A percentile compares a stretch with the other conserved stretches of the same genome.
Conservation (phyloP, 2,888 invertebrate species). For the Hypolimnas misippus region DNA sequence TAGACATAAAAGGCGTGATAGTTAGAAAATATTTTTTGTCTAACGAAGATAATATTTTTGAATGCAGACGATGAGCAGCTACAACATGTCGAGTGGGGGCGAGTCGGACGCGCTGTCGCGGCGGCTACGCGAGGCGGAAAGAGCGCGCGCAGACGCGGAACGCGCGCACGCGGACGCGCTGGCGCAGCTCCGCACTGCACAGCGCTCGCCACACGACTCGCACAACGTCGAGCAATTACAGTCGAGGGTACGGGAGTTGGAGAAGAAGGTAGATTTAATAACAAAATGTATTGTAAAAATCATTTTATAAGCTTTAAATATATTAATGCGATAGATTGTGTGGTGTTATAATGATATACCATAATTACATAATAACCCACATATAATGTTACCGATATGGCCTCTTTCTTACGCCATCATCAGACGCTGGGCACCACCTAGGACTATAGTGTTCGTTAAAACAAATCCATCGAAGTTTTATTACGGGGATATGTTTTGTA, state of each 20-base stretch:
- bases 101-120: slow-evolving; percentile 85
- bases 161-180: slow-evolving; percentile 91
- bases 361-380: too few species aligned
- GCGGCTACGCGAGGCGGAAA: slow-evolving; percentile 91
- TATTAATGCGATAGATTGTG: too few species aligned
- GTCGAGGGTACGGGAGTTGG: slow-evolving; percentile 93
- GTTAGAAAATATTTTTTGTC: too few species aligned
- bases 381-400: too few species aligned
- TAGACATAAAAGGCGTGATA: too few species aligned
- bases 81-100: slow-evolving; percentile 64
- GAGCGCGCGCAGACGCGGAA: slow-evolving; percentile 90
- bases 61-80: slow-evolving; percentile 72
- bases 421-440: too few species aligned
- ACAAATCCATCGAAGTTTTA: too few species aligned
- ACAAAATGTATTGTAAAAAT: background rate
- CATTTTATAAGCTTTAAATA: background rate
- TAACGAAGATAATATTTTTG: slow-evolving; percentile 20
- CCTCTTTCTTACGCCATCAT: too few species aligned
- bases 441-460: too few species aligned
- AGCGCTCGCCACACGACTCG: slow-evolving; percentile 73
- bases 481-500: too few species aligned
- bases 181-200: slow-evolving; percentile 85
- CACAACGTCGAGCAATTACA: slow-evolving; percentile 88
- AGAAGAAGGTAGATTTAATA: slow-evolving; percentile 89
- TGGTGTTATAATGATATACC: too few species aligned